Conservation (phyloP, 2,113 vertebrate genomes). For the Hepsetus odoe region DNA sequence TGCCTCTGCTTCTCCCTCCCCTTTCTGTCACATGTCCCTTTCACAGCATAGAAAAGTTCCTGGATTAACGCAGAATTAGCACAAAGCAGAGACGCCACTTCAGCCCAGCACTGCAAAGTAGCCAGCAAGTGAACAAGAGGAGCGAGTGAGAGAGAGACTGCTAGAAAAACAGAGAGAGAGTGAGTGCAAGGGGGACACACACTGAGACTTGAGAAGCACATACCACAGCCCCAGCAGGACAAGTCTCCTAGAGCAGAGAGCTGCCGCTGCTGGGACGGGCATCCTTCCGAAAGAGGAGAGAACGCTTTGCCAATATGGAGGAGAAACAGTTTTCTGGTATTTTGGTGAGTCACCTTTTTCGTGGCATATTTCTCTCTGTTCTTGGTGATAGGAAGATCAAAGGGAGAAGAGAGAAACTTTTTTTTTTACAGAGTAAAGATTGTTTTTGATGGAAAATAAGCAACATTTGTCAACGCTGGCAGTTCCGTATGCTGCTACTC, state of each 20-base stretch:
- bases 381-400: neutral
- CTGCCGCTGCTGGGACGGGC: conserved; percentile 59
- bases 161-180: conserved; percentile 55
- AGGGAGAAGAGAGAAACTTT: neutral
- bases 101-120: conserved; percentile 67
- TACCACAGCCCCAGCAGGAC: conserved; percentile 27
- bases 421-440: neutral
- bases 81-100: conserved; percentile 75
- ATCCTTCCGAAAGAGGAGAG: conserved; percentile 65
- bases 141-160: conserved; percentile 54
- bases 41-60: conserved; percentile 82
- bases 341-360: conserved; percentile 67
- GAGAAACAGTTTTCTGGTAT: conserved; percentile 76
- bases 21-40: conserved; percentile 77
- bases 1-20: conserved; percentile 23
- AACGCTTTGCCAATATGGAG: conserved; percentile 68
- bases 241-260: conserved; percentile 48
- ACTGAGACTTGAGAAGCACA: conserved; percentile 48
- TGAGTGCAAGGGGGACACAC: conserved; percentile 48
- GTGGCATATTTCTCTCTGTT: neutral
- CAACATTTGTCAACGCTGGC: neutral
- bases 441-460: neutral
- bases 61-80: conserved; percentile 80
- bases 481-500: neutral
- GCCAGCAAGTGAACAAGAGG: conserved; percentile 63